Evolutionary conservation across 1,140 invertebrate genomes (phyloP).

Genomic region (Brachystomella parvula): DNA sequence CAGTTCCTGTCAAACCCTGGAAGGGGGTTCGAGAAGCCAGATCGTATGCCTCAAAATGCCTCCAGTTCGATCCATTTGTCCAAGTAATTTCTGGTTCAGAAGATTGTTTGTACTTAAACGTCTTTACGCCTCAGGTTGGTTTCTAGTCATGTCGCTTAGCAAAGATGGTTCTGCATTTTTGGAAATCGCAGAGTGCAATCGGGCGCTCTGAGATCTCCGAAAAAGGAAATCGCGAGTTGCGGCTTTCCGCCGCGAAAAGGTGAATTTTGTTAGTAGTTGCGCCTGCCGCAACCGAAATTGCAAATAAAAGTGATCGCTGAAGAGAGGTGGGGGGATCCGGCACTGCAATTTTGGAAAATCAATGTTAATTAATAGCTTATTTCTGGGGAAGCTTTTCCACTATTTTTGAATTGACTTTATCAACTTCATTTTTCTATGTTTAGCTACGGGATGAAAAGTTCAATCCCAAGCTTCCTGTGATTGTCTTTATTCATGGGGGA

Average conservation of each 20-base stretch:
- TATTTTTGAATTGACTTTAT: no score
- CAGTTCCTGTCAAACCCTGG: constrained; percentile 40
- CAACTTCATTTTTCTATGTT: neutral
- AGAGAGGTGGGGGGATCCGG: no score
- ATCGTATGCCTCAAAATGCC: constrained; percentile 41
- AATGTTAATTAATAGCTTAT: no score
- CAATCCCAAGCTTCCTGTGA: constrained; percentile 33
- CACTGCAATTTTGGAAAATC: no score
- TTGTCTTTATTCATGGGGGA: constrained; percentile 40
- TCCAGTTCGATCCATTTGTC: constrained; percentile 42
- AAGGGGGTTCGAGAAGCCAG: constrained; percentile 43
- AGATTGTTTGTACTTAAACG: constrained; percentile 55
- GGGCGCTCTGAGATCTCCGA: no score
- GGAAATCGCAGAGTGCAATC: no score
- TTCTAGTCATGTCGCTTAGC: constrained; percentile 54
- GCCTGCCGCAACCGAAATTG: constrained; percentile 8
- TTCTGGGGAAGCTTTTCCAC: no score
- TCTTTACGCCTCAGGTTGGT: constrained; percentile 54
- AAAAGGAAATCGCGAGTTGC: no score
- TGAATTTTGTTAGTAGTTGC: constrained; percentile 39
- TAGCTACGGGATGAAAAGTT: neutral
- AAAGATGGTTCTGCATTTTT: no score
- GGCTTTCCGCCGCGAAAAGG: no score
- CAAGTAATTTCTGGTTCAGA: constrained; percentile 45
- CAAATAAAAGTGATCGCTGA: no score